Percentiles rank a stretch among this genome's conserved stretches.
These are phyloP conservation scores for Trididemnum nubilum DNA, from an alignment of 23 tunicate genomes.

Conservation along the genomic window DNA sequence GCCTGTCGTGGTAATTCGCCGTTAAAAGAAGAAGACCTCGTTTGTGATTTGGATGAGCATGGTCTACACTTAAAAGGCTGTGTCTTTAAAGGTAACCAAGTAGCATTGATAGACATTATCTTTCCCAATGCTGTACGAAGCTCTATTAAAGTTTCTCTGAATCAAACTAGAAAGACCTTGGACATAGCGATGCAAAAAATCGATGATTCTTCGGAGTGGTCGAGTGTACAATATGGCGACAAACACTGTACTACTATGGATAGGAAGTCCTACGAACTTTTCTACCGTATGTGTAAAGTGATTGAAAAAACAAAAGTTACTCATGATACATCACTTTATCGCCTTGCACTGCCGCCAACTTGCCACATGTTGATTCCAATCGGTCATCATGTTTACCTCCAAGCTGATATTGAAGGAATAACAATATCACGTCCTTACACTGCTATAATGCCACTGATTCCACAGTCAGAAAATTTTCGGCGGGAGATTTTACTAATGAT, in stretches of 20 bases:
- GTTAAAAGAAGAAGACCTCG: slow-evolving; percentile 2
- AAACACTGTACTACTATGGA: slow-evolving; percentile 17
- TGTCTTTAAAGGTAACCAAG: not conserved
- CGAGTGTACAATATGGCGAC: not conserved
- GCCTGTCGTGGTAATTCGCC: not conserved
- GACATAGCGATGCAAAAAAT: slow-evolving; percentile 33
- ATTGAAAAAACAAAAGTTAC: slow-evolving; percentile 43
- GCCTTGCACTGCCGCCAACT: slow-evolving; percentile 37
- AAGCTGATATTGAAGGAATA: slow-evolving; percentile 60
- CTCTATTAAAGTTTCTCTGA: not conserved
- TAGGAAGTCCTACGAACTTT: not conserved
- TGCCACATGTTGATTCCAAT: slow-evolving; percentile 53
- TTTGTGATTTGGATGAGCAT: slow-evolving; percentile 26
- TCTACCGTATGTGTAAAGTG: slow-evolving; percentile 38
- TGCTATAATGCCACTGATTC: slow-evolving; percentile 20
- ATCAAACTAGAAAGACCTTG: slow-evolving; percentile 13
- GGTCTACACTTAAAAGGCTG: not conserved
- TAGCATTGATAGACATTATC: not conserved
- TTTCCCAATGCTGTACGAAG: not conserved
- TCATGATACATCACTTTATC: slow-evolving; percentile 67
- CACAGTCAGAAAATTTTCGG: not conserved
- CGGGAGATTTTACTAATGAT: slow-evolving; percentile 38
- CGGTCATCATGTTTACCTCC: slow-evolving; percentile 71
- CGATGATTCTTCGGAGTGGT: slow-evolving; percentile 18
- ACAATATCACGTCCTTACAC: slow-evolving; percentile 69